Evolutionary conservation across 1,140 invertebrate genomes (phyloP), one percentile per base, ranked within the genome.

Genomic region (Ectropis grisescens): DNA sequence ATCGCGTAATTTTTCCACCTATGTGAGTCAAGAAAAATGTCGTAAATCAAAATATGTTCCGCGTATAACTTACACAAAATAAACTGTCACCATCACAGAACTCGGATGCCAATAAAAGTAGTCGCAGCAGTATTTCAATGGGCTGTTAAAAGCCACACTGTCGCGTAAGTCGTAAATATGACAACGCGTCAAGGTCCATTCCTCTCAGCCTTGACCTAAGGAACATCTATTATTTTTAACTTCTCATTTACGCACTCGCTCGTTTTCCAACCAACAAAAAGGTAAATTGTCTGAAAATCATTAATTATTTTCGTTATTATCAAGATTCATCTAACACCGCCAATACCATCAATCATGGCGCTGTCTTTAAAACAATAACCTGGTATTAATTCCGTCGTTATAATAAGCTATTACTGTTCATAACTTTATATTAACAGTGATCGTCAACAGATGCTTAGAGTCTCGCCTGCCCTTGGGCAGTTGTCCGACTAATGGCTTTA

Each of bases 321-420:
- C 16, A 19, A 8, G 16, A 19, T 4, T 8, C 16, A 19, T 19
- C 16, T 19, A 19, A 3, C 16, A 19, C 8, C 16, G 8, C 8
- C 16, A 4, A 19, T 29, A 54, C 36, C 62, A 72, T 76, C 61
- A 62, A 70, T 76, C 68, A 76, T 33, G 32, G 22, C 5, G 40
- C 56, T 69, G 68, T 72, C 60, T 60, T 61, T 70, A 70, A 75
- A 76, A 72, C 66, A 72, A 76, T 76, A 71, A 72, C 48, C 45
- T 33, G 40, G 45, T 57, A 61, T 59, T 67, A 67, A 71, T 68
- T 58, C 52, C 33, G 35, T 35, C 40, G 24, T 50, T 53, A 58
- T 67, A 67, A 70, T 62, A 67, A 58, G 27, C 57, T 59, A 58
- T 70, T 67, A 64, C 34, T 29, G 37, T 37, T 50, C 46, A 58